These are phyloP conservation scores for Ophonus ardosiacus DNA, from an alignment of 2,888 invertebrate species.

Conservation along the genomic window DNA sequence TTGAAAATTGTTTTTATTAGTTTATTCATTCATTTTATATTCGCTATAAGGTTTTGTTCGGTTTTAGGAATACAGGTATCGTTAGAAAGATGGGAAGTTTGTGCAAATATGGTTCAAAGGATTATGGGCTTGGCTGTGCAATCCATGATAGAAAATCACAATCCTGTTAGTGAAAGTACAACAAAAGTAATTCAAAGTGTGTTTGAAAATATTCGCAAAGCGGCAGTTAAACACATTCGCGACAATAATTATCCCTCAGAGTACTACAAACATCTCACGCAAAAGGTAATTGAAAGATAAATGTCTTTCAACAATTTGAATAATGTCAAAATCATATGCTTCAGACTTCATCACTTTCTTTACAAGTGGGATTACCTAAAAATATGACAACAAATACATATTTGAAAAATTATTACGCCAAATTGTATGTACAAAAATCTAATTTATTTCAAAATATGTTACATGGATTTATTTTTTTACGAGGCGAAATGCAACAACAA, in stretches of 20 bases:
- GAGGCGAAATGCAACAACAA: conserved; percentile 73
- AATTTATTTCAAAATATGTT: conserved; percentile 78
- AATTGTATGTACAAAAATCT: conserved; percentile 75
- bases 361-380: conserved; percentile 76
- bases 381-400: conserved; percentile 71
- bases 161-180: conserved; percentile 69
- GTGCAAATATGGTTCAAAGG: conserved; percentile 75
- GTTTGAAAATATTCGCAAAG: conserved; percentile 69
- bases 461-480: conserved; percentile 75
- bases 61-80: conserved; percentile 69
- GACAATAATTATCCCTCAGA: conserved; percentile 68
- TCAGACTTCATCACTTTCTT: conserved; percentile 75
- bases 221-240: conserved; percentile 68
- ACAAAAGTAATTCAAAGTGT: conserved; percentile 68
- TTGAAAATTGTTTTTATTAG: conserved; percentile 19
- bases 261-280: conserved; percentile 71
- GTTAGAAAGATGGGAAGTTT: conserved; percentile 77
- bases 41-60: conserved; percentile 24
- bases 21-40: conserved; percentile 26
- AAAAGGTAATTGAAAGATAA: conserved; percentile 74
- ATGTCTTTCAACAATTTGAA: conserved; percentile 30
- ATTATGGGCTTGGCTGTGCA: conserved; percentile 77
- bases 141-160: conserved; percentile 73
- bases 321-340: conserved; percentile 64
- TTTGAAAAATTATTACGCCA: conserved; percentile 74